phyloP scores from a whole-genome alignment of 2,797 vertebrate genomes.

The Pagetopsis macropterus region DNA sequence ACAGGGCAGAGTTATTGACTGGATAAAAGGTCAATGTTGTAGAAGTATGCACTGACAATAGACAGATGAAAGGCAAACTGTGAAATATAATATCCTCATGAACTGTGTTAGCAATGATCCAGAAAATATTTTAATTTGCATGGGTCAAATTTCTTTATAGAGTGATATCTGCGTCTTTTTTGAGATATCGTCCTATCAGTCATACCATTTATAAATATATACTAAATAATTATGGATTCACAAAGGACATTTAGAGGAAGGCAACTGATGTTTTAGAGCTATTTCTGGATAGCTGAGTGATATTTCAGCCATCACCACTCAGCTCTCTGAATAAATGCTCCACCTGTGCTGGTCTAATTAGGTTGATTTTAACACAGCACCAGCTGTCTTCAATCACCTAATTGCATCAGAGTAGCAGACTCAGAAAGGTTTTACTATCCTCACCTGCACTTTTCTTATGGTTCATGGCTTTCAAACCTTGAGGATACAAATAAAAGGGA shows the following conservation, averaged over 20 bases:
- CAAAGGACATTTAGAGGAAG: conserved; percentile 4
- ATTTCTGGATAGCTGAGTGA: not conserved
- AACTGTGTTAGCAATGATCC: conserved; percentile 44
- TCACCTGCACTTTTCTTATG: not conserved
- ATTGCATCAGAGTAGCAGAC: conserved; percentile 14
- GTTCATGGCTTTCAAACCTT: not conserved
- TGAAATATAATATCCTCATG: conserved; percentile 43
- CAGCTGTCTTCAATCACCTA: conserved; percentile 62
- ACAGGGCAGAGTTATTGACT: not conserved
- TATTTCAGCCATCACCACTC: not conserved
- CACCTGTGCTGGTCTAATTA: conserved; percentile 39
- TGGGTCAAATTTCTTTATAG: conserved; percentile 27
- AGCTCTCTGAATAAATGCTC: conserved; percentile 9
- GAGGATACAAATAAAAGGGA: conserved; percentile 1
- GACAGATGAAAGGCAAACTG: conserved; percentile 46
- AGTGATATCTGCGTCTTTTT: not conserved
- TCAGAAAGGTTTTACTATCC: not conserved
- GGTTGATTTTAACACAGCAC: conserved; percentile 31
- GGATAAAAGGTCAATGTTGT: conserved; percentile 23
- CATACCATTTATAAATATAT: not conserved
- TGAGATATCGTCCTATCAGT: not conserved
- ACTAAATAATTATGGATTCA: not conserved
- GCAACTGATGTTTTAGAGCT: not conserved
- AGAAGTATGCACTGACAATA: conserved; percentile 34
- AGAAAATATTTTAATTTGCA: conserved; percentile 46